Evolutionary conservation across 2,113 vertebrate genomes (phyloP), one percentile per base, ranked within the genome.

Genomic region (Nothobranchius kuhntae): DNA sequence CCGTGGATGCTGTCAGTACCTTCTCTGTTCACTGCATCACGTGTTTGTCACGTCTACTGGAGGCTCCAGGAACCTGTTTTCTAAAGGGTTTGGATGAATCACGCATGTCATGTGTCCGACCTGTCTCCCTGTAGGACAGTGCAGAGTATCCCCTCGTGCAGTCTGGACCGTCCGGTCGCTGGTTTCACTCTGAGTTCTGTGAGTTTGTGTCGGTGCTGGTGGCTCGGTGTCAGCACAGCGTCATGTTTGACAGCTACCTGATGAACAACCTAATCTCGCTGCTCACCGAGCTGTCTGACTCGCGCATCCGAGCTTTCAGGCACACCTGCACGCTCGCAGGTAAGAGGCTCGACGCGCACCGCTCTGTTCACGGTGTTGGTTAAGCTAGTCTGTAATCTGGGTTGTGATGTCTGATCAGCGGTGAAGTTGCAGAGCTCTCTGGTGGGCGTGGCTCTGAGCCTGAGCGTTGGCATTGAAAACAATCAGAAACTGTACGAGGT

Each of bases 281-380:
- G 79, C 93, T 98, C 47, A 92, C 94, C 0, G 94, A 95, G 68
- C 91, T 97, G 68, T 95, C 95, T 0, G 89, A 95, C 84, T 98
- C 96, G 0, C 85, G 83, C 44, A 84, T 97, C 24, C 91, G 95
- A 38, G 95, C 95, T 0, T 96, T 97, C 82, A 92, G 96, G 68
- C 96, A 96, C 89, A 97, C 96, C n/a, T 95, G 95, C 81, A 96
- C 95, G 7, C 93, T 98, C 12, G 94, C 95, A 89, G 96, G 96
- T 96, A 89, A 84, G 67, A 15, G 36, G 10, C 0, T 36, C 5
- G 3, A 26, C 3, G 15, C 55, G 4, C 3, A 24, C 1, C 7
- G 6, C 7, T 10, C 38, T 3, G 10, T 42, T 10, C 5, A 17
- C 7, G 1, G 4, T 17, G 3, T 9, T 0, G 2, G 7, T 4